A percentile compares a stretch with the other conserved stretches of the same genome.
Evolutionary conservation across 2,888 invertebrate species (phyloP).

Genomic region (Lasioglossum marginatum): DNA sequence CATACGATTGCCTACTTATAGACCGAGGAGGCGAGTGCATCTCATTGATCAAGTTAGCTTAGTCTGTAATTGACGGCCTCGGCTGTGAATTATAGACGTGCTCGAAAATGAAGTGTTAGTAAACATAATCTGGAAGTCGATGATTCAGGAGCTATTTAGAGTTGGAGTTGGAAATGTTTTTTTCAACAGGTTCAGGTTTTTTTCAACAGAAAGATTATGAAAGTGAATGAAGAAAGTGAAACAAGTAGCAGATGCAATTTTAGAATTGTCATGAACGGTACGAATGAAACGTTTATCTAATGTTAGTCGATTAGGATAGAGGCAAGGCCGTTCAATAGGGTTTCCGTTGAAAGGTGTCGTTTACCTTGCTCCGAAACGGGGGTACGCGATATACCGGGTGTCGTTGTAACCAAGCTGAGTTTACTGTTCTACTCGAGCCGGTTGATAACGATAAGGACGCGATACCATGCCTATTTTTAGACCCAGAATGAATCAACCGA

Average conservation of each 20-base stretch:
- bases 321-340: conserved; percentile 41
- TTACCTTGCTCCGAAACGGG: conserved; percentile 66
- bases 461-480: conserved; percentile 71
- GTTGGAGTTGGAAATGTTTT: background rate
- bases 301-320: conserved; percentile 48
- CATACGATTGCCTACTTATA: background rate
- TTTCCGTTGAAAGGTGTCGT: conserved; percentile 72
- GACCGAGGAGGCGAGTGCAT: background rate
- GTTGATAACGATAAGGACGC: conserved; percentile 68
- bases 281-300: background rate
- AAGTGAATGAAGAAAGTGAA: background rate
- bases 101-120: conserved; percentile 2
- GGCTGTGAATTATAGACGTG: background rate
- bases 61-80: background rate
- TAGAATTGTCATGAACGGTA: no score
- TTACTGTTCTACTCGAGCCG: conserved; percentile 13
- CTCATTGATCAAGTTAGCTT: background rate
- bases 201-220: background rate
- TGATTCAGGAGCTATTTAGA: background rate
- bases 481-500: conserved; percentile 30
- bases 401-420: background rate
- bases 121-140: background rate
- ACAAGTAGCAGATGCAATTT: background rate
- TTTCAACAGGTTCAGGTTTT: background rate
- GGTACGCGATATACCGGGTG: conserved; percentile 59